Conservation (phyloP, 2,888 invertebrate genomes). For the Pandemis corylana region DNA sequence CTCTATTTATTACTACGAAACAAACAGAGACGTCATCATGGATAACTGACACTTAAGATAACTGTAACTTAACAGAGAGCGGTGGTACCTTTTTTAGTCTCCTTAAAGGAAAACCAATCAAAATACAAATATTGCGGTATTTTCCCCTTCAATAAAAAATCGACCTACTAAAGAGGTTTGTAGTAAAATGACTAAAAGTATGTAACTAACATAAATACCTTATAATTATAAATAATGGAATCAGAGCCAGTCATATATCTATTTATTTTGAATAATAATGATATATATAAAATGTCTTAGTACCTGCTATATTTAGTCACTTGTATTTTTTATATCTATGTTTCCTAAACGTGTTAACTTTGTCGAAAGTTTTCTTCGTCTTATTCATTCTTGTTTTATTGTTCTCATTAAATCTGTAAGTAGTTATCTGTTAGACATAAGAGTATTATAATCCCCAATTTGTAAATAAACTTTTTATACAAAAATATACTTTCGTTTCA, state of each 20-base stretch:
- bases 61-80: too few relatives aligned
- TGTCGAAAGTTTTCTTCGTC: not conserved
- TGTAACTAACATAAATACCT: not conserved
- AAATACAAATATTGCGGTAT: too few relatives aligned
- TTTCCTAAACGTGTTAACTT: not conserved
- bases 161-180: not conserved
- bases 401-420: not conserved
- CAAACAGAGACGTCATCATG: too few relatives aligned
- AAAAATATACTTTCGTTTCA: not conserved
- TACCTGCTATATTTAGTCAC: not conserved
- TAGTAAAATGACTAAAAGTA: conserved; percentile 4
- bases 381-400: not conserved
- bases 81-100: too few relatives aligned
- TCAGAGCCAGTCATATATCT: conserved; percentile 34
- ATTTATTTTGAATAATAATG: not conserved
- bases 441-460: conserved; percentile 3
- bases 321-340: not conserved
- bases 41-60: too few relatives aligned
- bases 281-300: not conserved
- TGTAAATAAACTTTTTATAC: conserved; percentile 9
- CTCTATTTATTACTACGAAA: too few relatives aligned
- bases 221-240: conserved; percentile 12
- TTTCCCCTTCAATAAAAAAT: not conserved
- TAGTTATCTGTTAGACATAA: not conserved
- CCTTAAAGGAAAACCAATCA: too few relatives aligned